Conservation (phyloP, 2,888 invertebrate genomes). For the Maniola hyperantus region DNA sequence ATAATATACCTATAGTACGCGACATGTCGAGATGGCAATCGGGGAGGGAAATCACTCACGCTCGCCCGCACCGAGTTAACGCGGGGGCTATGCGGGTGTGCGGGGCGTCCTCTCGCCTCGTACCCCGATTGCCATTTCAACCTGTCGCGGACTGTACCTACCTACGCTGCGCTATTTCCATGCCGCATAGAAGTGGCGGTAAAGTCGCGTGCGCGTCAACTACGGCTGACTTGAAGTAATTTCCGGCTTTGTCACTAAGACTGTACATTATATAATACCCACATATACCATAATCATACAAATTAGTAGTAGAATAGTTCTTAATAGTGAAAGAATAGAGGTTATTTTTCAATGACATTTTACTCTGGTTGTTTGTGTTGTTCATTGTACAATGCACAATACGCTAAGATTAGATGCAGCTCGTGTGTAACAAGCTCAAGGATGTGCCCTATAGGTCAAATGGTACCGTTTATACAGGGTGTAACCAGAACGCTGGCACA, state of each 20-base stretch:
- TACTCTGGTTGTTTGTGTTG: not conserved
- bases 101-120: no score
- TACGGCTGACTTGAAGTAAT: conserved; percentile 44
- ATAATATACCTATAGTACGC: no score
- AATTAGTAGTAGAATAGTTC: conserved; percentile 17
- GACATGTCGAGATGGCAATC: no score
- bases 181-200: conserved; percentile 36
- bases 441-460: conserved; percentile 22
- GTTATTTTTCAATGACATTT: not conserved
- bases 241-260: conserved; percentile 52
- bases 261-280: conserved; percentile 5
- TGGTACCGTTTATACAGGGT: not conserved
- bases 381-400: conserved; percentile 18
- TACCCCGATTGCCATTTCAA: no score
- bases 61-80: no score
- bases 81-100: no score
- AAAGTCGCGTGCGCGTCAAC: conserved; percentile 45
- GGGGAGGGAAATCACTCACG: no score
- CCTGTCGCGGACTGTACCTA: no score
- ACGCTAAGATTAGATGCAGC: conserved; percentile 17
- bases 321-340: conserved; percentile 5
- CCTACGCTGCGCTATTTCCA: conserved; percentile 25
- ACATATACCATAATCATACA: conserved; percentile 13
- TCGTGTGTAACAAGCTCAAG: conserved; percentile 29
- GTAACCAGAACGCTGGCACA: no score